Evolutionary conservation across 2,113 vertebrate genomes (phyloP).

Genomic region (Clarias batrachus): DNA sequence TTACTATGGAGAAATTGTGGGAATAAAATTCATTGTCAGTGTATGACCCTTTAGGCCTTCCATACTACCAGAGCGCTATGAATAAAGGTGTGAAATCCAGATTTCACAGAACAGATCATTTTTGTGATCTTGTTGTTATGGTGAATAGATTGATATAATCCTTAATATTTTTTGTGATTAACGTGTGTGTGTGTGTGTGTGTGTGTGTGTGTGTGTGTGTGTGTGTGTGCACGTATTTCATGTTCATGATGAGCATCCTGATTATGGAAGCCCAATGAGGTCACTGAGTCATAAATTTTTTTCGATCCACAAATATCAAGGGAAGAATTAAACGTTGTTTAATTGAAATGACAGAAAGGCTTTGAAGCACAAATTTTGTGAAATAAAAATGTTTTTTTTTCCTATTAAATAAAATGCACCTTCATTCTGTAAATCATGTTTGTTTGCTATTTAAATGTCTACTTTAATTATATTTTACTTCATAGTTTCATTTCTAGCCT

Average conservation of each 20-base stretch:
- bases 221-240: background rate
- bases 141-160: background rate
- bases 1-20: background rate
- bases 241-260: background rate
- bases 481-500: too few species aligned
- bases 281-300: background rate
- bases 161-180: background rate
- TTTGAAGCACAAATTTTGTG: background rate
- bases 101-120: background rate
- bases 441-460: too few species aligned
- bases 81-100: background rate
- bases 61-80: background rate
- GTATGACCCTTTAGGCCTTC: background rate
- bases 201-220: constrained; percentile 10
- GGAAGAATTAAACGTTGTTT: background rate
- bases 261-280: background rate
- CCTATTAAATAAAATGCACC: too few species aligned
- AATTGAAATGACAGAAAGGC: background rate
- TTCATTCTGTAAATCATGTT: too few species aligned
- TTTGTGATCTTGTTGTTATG: background rate
- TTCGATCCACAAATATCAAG: background rate
- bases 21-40: too few species aligned
- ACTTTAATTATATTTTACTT: too few species aligned
- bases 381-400: too few species aligned
- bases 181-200: constrained; percentile 1